phyloP scores from a whole-genome alignment of 2,888 invertebrate species.

The Agrotis exclamationis region DNA sequence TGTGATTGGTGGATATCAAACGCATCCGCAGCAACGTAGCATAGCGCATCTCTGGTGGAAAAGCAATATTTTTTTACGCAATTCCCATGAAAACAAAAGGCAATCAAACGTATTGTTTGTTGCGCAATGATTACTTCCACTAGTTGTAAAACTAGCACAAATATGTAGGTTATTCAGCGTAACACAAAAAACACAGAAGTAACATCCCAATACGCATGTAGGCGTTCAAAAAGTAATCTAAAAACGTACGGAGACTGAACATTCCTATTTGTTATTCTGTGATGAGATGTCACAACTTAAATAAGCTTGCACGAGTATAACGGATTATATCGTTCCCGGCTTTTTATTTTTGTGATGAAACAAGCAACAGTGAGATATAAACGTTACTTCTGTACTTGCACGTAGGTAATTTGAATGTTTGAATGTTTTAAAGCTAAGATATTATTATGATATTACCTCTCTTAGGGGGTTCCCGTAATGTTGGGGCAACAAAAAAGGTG shows the following conservation, averaged over 20 bases:
- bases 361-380: not conserved
- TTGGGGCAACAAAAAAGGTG: not conserved
- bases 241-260: conserved; percentile 32
- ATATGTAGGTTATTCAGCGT: conserved; percentile 31
- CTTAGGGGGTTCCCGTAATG: too few relatives aligned
- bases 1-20: too few relatives aligned
- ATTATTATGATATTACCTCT: not conserved
- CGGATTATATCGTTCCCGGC: conserved; percentile 15
- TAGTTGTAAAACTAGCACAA: conserved; percentile 6
- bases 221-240: conserved; percentile 49
- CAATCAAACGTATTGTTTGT: conserved; percentile 27
- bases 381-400: not conserved
- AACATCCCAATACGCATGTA: conserved; percentile 16
- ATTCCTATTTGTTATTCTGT: conserved; percentile 41
- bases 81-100: not conserved
- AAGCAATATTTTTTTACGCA: too few relatives aligned
- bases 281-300: conserved; percentile 46
- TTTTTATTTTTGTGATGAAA: conserved; percentile 10
- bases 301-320: conserved; percentile 41
- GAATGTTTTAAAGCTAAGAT: too few relatives aligned
- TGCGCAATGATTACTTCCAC: conserved; percentile 19
- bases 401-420: not conserved
- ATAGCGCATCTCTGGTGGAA: too few relatives aligned
- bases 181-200: conserved; percentile 31
- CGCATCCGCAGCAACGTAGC: too few relatives aligned